phyloP scores from a whole-genome alignment of 2,797 vertebrate species.

The Etheostoma nigrum region DNA sequence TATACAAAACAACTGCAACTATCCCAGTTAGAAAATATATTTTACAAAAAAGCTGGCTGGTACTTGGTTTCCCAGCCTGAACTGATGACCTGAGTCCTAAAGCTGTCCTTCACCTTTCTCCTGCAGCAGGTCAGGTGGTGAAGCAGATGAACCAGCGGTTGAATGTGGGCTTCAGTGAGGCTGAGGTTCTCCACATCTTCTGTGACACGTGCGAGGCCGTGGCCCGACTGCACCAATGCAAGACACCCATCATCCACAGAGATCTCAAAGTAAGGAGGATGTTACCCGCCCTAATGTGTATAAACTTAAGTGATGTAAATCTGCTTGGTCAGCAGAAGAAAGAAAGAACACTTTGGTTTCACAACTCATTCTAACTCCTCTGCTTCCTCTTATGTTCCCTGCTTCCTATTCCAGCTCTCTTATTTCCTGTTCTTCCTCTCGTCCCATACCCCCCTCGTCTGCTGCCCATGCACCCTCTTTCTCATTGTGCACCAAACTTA shows the following conservation, averaged over 20 bases:
- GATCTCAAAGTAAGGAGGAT: constrained; percentile 91
- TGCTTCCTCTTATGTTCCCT: constrained; percentile 37
- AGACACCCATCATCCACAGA: constrained; percentile 96
- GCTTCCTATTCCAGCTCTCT: constrained; percentile 42
- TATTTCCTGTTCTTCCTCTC: constrained; percentile 43
- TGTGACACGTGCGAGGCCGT: constrained; percentile 97
- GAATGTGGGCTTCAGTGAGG: constrained; percentile 92
- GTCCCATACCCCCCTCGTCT: neutral
- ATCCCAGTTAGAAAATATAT: neutral
- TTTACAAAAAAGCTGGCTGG: neutral
- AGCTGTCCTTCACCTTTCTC: neutral
- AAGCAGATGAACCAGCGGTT: constrained; percentile 98
- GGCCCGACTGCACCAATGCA: constrained; percentile 96
- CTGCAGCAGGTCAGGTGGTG: constrained; percentile 92
- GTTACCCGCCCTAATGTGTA: too few species aligned
- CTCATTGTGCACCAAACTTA: neutral
- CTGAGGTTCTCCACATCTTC: constrained; percentile 94
- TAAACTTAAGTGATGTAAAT: neutral
- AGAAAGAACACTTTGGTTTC: neutral
- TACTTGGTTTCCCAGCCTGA: neutral
- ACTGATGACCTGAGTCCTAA: neutral
- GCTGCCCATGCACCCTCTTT: constrained; percentile 20
- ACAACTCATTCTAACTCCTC: constrained; percentile 13
- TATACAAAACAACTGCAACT: neutral
- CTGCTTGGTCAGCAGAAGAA: constrained; percentile 44